Evolutionary conservation across 2,113 vertebrate species (phyloP), one percentile per base, ranked within the genome.

Genomic region (Dendropsophus ebraccatus): DNA sequence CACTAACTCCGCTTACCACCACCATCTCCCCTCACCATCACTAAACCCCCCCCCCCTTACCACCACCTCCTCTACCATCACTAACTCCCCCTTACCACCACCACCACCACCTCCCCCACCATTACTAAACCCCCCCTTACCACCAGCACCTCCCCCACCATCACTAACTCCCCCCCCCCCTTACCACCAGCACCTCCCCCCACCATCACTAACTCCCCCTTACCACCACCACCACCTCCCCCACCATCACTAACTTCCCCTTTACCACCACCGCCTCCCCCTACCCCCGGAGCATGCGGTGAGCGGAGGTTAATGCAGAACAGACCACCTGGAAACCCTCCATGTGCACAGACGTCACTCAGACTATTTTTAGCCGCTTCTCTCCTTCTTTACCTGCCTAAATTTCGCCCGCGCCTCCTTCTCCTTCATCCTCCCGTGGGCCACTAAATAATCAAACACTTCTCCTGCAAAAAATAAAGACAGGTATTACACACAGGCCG

Each of bases 381-480:
- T 82, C 90, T 91, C 77, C 52, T 72, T 25, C 89, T 95, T 89
- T 92, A 97, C 96, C 96, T 97, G 96, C 91, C 96, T 95, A 94
- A 97, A 97, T 93, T 97, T 97, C 90, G 96, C 94, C 90, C 96
- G 94, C 88, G 96, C 96, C 89, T 97, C 96, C 90, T 97, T 97
- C 81, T 96, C 96, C 93, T 97, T 97, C 96, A 97, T 97, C 92
- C 96, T 94, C 94, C 96, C 96, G 88, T 97, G 96, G 88, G 96
- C 96, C 91, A 97, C 96, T 91, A 97, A 93, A 93, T 97, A 97
- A 92, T 97, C 96, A 93, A 96, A 97, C n/a, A 96, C 96, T 90
- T 97, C 96, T 76, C 96, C 96, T 97, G 90, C 67, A 81, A 81
- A 41, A 73, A 60, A 72, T 8, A 86, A 49, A 45, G 9, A 81